Conservation (phyloP, 2,888 invertebrate genomes). For the Junonia oenone region DNA sequence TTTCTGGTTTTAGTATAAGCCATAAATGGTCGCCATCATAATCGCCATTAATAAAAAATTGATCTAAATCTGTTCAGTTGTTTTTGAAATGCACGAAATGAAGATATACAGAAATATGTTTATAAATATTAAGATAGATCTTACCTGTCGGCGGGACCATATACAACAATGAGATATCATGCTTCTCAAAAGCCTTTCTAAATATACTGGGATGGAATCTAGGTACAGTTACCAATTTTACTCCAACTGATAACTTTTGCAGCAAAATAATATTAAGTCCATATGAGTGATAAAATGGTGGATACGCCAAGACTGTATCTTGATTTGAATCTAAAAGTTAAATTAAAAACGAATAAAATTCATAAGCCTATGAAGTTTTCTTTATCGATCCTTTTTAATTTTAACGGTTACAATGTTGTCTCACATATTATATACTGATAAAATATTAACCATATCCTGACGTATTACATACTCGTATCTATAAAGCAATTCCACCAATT, state of each 20-base stretch:
- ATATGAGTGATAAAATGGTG: conserved; percentile 88
- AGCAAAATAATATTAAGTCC: conserved; percentile 80
- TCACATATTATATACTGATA: too few species aligned
- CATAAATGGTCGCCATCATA: too few species aligned
- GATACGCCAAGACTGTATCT: conserved; percentile 77
- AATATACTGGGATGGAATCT: conserved; percentile 85
- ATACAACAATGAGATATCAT: conserved; percentile 81
- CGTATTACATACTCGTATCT: too few species aligned
- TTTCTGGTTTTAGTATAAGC: too few species aligned
- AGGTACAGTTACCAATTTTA: conserved; percentile 83
- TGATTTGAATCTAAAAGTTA: conserved; percentile 55
- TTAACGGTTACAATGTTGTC: too few species aligned
- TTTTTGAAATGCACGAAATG: too few species aligned
- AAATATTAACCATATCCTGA: too few species aligned
- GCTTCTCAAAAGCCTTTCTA: conserved; percentile 78
- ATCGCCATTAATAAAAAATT: too few species aligned
- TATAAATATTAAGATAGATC: conserved; percentile 1
- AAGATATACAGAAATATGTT: too few species aligned
- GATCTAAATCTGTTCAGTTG: too few species aligned
- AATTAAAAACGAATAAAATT: conserved; percentile 9
- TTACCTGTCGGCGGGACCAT: conserved; percentile 88
- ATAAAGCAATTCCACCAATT: too few species aligned
- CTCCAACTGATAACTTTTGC: conserved; percentile 78
- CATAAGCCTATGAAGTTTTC: background rate
- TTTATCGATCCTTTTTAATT: too few species aligned